A percentile compares a stretch with the other conserved stretches of the same genome.
These are phyloP conservation scores for Protonibea diacanthus DNA, from an alignment of 2,797 vertebrate genomes.

Conservation along the genomic window DNA sequence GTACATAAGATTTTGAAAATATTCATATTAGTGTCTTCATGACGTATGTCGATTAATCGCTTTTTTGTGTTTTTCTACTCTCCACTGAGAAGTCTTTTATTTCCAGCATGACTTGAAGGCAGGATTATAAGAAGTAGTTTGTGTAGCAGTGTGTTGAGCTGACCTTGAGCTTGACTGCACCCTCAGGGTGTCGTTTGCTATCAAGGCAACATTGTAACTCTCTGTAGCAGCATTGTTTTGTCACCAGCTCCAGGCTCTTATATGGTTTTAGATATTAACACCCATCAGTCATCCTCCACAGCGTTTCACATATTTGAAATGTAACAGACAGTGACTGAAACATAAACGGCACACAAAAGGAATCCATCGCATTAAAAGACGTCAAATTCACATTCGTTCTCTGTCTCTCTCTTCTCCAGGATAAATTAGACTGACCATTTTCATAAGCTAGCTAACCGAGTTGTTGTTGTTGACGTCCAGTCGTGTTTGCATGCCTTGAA, in stretches of 20 bases:
- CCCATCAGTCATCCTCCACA: not conserved
- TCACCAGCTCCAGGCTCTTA: constrained; percentile 15
- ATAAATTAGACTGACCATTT: not conserved
- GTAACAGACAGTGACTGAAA: not conserved
- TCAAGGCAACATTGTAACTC: constrained; percentile 34
- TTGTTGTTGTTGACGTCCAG: not conserved
- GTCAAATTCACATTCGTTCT: not conserved
- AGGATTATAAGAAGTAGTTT: constrained; percentile 8
- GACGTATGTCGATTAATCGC: not conserved
- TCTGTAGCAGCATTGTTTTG: constrained; percentile 46
- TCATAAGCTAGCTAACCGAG: not conserved
- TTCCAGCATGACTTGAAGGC: constrained; percentile 7
- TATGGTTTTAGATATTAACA: constrained; percentile 24
- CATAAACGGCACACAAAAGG: not conserved
- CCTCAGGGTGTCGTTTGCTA: constrained; percentile 4
- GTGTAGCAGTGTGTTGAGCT: constrained; percentile 33
- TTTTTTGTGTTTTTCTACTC: not conserved
- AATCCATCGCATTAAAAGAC: not conserved
- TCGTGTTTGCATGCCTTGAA: not conserved
- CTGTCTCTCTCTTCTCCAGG: not conserved
- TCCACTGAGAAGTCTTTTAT: not conserved
- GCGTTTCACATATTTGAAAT: constrained; percentile 15
- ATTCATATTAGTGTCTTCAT: constrained; percentile 5
- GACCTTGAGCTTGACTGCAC: constrained; percentile 33
- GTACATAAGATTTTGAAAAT: constrained; percentile 9